These are phyloP conservation scores for Aphidius colemani DNA, from an alignment of 2,888 invertebrate genomes.

Conservation along the genomic window DNA sequence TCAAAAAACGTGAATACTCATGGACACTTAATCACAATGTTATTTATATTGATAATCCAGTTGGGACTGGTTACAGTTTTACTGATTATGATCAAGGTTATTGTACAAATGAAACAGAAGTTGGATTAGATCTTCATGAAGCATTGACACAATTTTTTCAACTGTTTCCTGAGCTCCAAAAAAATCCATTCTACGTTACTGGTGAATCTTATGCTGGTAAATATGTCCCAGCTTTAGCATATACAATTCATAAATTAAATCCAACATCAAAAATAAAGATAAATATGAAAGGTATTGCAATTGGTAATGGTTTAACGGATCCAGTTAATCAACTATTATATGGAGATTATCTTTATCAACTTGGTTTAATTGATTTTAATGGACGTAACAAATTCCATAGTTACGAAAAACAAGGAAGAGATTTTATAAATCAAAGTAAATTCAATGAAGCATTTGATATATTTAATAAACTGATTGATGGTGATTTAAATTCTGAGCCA, in stretches of 20 bases:
- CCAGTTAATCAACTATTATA: constrained; percentile 78
- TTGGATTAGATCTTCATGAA: constrained; percentile 78
- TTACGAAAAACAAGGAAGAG: constrained; percentile 65
- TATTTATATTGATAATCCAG: constrained; percentile 92
- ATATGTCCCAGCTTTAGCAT: constrained; percentile 77
- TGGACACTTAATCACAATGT: constrained; percentile 82
- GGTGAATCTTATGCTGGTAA: constrained; percentile 91
- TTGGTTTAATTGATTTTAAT: constrained; percentile 73
- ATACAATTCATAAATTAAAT: constrained; percentile 73
- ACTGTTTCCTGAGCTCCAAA: constrained; percentile 76
- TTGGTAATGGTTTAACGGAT: constrained; percentile 82
- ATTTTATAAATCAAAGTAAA: constrained; percentile 68
- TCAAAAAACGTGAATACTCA: constrained; percentile 71
- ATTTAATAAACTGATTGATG: constrained; percentile 74
- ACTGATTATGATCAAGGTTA: constrained; percentile 78
- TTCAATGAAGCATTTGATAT: constrained; percentile 73
- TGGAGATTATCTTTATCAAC: constrained; percentile 78
- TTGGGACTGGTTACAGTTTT: constrained; percentile 91
- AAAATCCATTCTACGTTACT: constrained; percentile 81
- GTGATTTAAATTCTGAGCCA: constrained; percentile 65
- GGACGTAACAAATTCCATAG: constrained; percentile 66
- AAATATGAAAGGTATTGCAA: constrained; percentile 73
- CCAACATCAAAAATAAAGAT: constrained; percentile 67
- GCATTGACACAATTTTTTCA: constrained; percentile 82
- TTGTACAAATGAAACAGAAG: constrained; percentile 77